Evolutionary conservation across 1,140 invertebrate genomes (phyloP).

Genomic region (Neomicropteryx cornuta): DNA sequence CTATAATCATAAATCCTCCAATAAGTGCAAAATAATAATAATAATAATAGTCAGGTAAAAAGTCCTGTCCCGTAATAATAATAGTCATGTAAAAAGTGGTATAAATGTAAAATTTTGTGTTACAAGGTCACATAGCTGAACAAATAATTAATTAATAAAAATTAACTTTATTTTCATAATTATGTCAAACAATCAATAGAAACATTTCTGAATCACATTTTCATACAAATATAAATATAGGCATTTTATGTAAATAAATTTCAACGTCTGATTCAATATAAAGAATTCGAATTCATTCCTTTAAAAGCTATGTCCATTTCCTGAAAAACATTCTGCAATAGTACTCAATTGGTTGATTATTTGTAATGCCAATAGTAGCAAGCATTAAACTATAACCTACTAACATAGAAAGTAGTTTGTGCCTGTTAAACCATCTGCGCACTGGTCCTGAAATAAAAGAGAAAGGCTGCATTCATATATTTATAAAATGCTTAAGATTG

Average conservation of each 20-base stretch:
- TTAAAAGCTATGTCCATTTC: slow-evolving; percentile 6
- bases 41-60: too few species aligned
- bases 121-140: background rate
- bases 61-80: too few species aligned
- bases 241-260: background rate
- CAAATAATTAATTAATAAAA: background rate
- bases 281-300: slow-evolving; percentile 4
- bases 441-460: slow-evolving; percentile 10
- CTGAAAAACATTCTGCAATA: slow-evolving; percentile 10
- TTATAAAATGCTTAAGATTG: too few species aligned
- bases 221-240: background rate
- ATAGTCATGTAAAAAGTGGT: too few species aligned
- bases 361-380: slow-evolving; percentile 10
- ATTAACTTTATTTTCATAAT: background rate
- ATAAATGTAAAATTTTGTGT: background rate
- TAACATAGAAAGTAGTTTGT: slow-evolving; percentile 12
- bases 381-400: slow-evolving; percentile 13
- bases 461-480: too few species aligned
- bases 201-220: too few species aligned
- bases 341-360: slow-evolving; percentile 11
- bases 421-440: slow-evolving; percentile 7
- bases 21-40: too few species aligned
- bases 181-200: too few species aligned
- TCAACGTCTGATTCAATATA: background rate
- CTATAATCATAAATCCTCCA: too few species aligned